These are phyloP conservation scores for Taurulus bubalis DNA, from an alignment of 2,113 vertebrate genomes.

Conservation along the genomic window DNA sequence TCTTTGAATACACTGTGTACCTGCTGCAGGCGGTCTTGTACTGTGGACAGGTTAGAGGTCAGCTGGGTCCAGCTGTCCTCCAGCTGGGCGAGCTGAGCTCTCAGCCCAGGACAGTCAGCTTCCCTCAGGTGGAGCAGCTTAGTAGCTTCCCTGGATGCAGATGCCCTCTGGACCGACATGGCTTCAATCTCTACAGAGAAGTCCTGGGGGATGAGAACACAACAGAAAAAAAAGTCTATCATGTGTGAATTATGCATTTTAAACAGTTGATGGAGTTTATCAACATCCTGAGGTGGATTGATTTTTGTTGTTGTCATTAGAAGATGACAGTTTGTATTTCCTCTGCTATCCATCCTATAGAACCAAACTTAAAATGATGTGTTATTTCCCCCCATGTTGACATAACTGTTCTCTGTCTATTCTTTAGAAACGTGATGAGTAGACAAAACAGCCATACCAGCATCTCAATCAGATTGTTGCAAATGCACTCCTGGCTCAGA, in stretches of 20 bases:
- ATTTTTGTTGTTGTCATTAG: neutral
- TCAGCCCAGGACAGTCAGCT: slow-evolving; percentile 80
- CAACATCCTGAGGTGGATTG: neutral
- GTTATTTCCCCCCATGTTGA: neutral
- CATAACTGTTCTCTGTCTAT: too few species aligned
- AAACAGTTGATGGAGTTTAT: neutral
- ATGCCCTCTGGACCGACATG: slow-evolving; percentile 84
- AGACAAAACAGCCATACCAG: slow-evolving; percentile 81
- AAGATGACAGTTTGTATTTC: neutral
- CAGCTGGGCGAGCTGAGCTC: slow-evolving; percentile 82
- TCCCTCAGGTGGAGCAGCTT: slow-evolving; percentile 87
- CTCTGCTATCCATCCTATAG: neutral
- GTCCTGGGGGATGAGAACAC: slow-evolving; percentile 74
- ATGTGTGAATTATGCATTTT: neutral
- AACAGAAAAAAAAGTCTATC: neutral
- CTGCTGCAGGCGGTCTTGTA: slow-evolving; percentile 89
- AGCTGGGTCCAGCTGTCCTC: slow-evolving; percentile 88
- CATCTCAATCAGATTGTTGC: slow-evolving; percentile 82
- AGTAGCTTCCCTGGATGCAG: slow-evolving; percentile 81
- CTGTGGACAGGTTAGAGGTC: slow-evolving; percentile 82
- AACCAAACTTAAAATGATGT: neutral
- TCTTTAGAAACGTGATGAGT: neutral
- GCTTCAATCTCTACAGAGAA: slow-evolving; percentile 88
- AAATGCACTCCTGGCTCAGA: slow-evolving; percentile 81
- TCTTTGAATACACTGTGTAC: slow-evolving; percentile 66